A percentile compares a stretch with the other conserved stretches of the same genome.
Evolutionary conservation across 2,797 vertebrate species (phyloP).

Genomic region (Streptopelia turtur): DNA sequence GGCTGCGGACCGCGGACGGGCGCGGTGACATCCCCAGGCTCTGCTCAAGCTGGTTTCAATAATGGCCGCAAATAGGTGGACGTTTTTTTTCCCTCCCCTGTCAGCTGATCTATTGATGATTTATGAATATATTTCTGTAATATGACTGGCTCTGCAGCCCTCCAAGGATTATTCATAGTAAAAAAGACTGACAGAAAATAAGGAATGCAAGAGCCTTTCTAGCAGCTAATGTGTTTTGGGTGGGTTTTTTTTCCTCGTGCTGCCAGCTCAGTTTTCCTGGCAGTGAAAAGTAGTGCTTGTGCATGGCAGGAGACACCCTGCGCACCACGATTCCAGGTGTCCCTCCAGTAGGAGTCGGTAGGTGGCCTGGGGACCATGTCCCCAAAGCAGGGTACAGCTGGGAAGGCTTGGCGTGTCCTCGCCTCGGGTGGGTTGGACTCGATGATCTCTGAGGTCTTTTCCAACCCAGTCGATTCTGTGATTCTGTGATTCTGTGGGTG

Average conservation of each 20-base stretch:
- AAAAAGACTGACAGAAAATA: neutral
- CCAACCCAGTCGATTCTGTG: no score
- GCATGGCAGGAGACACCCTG: no score
- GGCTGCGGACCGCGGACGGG: accelerated
- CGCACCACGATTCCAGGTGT: no score
- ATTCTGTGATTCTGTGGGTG: no score
- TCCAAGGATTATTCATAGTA: neutral
- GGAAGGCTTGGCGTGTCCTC: neutral
- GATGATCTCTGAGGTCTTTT: no score
- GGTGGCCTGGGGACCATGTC: no score
- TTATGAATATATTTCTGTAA: neutral
- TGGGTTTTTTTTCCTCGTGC: neutral
- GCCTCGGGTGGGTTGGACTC: accelerated
- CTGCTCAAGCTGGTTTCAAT: neutral
- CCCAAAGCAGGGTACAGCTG: no score
- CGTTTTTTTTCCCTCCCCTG: neutral
- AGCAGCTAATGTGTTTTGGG: neutral
- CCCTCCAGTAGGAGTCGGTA: no score
- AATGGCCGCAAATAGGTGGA: neutral
- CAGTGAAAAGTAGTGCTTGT: neutral
- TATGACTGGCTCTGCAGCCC: neutral
- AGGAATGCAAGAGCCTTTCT: neutral
- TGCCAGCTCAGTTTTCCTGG: neutral
- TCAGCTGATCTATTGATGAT: neutral
- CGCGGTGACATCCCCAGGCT: accelerated